A percentile compares a stretch with the other conserved stretches of the same genome.
Conservation (phyloP, 2,113 vertebrate species). For the Syngnathus floridae region DNA sequence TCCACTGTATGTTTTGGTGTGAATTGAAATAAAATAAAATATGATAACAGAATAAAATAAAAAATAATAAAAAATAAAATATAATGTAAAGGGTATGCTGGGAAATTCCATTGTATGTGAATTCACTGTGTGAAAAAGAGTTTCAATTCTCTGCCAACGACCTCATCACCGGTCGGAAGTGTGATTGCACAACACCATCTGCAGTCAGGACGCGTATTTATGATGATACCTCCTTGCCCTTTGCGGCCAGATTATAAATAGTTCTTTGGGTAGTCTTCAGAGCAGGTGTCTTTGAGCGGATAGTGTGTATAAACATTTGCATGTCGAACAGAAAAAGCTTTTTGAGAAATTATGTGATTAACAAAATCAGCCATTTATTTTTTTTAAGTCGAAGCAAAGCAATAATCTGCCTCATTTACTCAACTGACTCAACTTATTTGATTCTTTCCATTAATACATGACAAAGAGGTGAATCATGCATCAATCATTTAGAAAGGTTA, state of each 20-base stretch:
- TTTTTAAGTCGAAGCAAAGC: background rate
- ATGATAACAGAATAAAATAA: too few species aligned
- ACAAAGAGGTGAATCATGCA: conserved; percentile 2
- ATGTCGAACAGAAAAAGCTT: background rate
- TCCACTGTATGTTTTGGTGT: too few species aligned
- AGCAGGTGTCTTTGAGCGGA: conserved; percentile 35
- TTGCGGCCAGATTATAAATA: conserved; percentile 53
- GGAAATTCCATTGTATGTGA: too few species aligned
- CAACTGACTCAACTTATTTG: conserved; percentile 16
- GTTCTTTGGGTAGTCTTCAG: conserved; percentile 13
- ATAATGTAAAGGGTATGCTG: too few species aligned
- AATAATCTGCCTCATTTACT: background rate
- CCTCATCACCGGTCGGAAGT: conserved; percentile 17
- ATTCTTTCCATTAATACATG: conserved; percentile 5
- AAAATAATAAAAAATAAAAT: too few species aligned
- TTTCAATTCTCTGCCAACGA: conserved; percentile 1
- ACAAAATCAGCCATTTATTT: background rate
- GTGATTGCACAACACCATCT: conserved; percentile 27
- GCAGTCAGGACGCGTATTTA: conserved; percentile 32
- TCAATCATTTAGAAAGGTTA: conserved; percentile 1
- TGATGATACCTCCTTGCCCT: conserved; percentile 39
- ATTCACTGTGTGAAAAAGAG: background rate
- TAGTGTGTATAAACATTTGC: background rate
- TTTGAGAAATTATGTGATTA: too few species aligned
- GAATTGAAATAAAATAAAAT: too few species aligned